phyloP scores from a whole-genome alignment of 2,888 invertebrate species.

The Drosophila setosimentum region DNA sequence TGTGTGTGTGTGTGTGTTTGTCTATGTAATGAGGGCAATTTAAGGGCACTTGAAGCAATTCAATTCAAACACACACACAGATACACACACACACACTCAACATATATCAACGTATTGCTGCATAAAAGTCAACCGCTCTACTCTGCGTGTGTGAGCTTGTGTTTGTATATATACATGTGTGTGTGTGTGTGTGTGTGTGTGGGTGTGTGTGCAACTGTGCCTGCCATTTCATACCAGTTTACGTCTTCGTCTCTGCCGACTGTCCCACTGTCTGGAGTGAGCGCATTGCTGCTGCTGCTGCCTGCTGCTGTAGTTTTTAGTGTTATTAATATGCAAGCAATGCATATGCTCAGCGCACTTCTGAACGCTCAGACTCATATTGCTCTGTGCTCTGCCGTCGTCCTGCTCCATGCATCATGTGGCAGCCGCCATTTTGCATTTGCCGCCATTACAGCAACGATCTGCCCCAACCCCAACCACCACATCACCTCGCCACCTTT shows the following conservation, averaged over 20 bases:
- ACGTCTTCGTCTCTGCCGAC: slow-evolving; percentile 12
- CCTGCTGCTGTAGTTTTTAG: slow-evolving; percentile 62
- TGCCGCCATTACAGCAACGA: slow-evolving; percentile 45
- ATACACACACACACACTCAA: slow-evolving; percentile 62
- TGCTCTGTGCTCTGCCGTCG: slow-evolving; percentile 23
- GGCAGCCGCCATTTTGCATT: slow-evolving; percentile 71
- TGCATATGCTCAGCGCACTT: slow-evolving; percentile 58
- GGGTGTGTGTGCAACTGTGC: slow-evolving; percentile 2
- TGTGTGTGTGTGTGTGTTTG: slow-evolving; percentile 57
- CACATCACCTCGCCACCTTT: neutral
- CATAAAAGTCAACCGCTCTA: slow-evolving; percentile 44
- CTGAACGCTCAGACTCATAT: slow-evolving; percentile 12
- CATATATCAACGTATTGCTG: slow-evolving; percentile 21
- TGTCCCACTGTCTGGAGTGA: slow-evolving; percentile 33
- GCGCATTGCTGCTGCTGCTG: slow-evolving; percentile 20
- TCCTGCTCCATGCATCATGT: slow-evolving; percentile 52
- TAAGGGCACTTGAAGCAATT: slow-evolving; percentile 76
- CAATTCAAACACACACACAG: slow-evolving; percentile 72
- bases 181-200: neutral
- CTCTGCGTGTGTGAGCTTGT: slow-evolving; percentile 14
- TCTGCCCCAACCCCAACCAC: slow-evolving; percentile 9
- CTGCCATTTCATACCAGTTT: slow-evolving; percentile 8
- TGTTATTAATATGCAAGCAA: slow-evolving; percentile 76
- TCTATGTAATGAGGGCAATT: slow-evolving; percentile 80
- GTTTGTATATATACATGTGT: neutral